Evolutionary conservation across 2,797 vertebrate species (phyloP).

Genomic region (Arctocebus calabarensis): DNA sequence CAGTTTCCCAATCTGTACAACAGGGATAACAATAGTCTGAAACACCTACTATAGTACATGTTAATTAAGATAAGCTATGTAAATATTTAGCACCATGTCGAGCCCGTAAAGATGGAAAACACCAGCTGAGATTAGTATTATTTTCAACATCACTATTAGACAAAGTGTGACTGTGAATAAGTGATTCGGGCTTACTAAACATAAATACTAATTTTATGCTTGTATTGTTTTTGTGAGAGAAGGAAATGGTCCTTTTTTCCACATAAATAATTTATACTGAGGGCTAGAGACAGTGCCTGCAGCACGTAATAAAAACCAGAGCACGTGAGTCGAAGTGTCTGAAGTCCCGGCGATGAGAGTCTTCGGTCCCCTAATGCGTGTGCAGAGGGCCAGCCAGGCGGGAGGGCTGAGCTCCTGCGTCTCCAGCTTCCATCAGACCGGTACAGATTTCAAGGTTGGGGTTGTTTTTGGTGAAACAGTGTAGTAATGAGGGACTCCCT

Average conservation of each 20-base stretch:
- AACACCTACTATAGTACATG: neutral
- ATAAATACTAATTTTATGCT: neutral
- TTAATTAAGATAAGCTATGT: neutral
- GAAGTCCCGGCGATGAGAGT: rapidly evolving
- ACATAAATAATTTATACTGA: neutral
- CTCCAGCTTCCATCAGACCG: neutral
- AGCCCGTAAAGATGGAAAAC: rapidly evolving
- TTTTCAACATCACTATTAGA: neutral
- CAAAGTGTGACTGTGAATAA: neutral
- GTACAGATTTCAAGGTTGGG: neutral
- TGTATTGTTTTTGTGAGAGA: constrained; percentile 23
- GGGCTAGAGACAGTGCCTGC: neutral
- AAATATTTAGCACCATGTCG: neutral
- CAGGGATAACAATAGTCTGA: neutral
- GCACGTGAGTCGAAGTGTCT: neutral
- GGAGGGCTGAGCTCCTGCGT: too few species aligned
- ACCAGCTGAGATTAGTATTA: neutral
- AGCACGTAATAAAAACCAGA: neutral
- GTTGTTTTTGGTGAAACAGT: neutral
- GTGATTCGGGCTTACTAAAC: neutral
- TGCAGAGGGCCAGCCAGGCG: too few species aligned
- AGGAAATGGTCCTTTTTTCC: neutral
- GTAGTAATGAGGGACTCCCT: neutral
- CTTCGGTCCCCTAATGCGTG: neutral
- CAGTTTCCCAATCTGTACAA: neutral